Base-by-base conservation (phyloP, 1,140 invertebrate genomes). In the Eueides isabella region DNA sequence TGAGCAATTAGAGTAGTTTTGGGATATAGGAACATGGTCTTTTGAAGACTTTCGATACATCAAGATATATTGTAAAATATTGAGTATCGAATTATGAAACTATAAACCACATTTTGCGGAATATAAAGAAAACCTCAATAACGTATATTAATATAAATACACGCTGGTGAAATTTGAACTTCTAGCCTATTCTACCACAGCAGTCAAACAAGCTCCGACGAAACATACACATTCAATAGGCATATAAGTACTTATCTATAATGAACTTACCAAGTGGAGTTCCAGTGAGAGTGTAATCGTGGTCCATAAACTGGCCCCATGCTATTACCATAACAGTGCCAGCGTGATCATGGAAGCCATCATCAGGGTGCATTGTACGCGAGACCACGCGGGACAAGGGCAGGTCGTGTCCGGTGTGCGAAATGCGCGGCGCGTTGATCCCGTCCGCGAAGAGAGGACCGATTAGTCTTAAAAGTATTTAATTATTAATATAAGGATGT, bases 281-380 rank as follows among this genome's bases (percentile, higher is more conserved):
- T 31, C 95, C 97, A 65, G 97, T 98, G 11, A 98, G 94, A 1
- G 97, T 98, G 80, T 98, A 97, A 87, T 98, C 98, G 93, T 98
- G 98, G 89, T 98, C 98, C 95, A 98, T 97, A 90, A 98, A 98
- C 93, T 98, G 98, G 80, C 97, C 98, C 97, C 97, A 98, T 67
- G 97, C 97, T 73, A 98, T 98, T 55, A 98, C 95, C 96, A 98
- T 97, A 75, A 98, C 97, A 14, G 97, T 98, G 61, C 97, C 97
- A n/a, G 97, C 97, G 86, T 98, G 97, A 90, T 98, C 97, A 84
- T 98, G 97, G 93, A 96, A 98, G 30, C 97, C 97, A 76, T 98
- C 97, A 81, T 98, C 98, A 5, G 97, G 96, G 90, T 98, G 98
- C 94, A 98, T 97, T 5, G 97, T 97, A 19, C 97, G 94, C 1